These are phyloP conservation scores for Ptychadena robeensis DNA, from an alignment of 2,797 vertebrate genomes.

Conservation along the genomic window DNA sequence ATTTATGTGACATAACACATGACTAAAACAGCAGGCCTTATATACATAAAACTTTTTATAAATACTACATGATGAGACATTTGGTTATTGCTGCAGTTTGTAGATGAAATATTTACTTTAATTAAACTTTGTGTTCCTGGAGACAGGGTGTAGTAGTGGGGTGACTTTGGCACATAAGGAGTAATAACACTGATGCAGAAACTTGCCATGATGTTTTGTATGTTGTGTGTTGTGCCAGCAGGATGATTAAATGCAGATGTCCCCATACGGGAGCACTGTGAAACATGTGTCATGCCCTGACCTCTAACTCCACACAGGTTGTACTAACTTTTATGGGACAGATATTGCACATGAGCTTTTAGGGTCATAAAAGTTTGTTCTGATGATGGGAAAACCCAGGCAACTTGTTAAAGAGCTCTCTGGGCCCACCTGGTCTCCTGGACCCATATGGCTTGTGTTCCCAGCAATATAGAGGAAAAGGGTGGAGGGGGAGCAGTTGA, in stretches of 20 bases:
- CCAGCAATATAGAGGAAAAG: not conserved
- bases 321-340: constrained; percentile 52
- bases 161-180: not conserved
- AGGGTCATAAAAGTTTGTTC: constrained; percentile 49
- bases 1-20: not conserved
- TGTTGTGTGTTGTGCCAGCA: constrained; percentile 41
- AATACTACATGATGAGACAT: too few species aligned
- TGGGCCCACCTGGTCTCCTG: constrained; percentile 28
- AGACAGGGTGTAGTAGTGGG: not conserved
- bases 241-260: constrained; percentile 50
- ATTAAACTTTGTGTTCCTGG: too few species aligned
- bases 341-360: constrained; percentile 49
- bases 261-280: constrained; percentile 34
- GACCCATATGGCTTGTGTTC: not conserved
- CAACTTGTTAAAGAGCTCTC: constrained; percentile 18
- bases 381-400: constrained; percentile 46
- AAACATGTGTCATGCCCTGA: constrained; percentile 51
- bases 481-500: not conserved
- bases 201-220: constrained; percentile 8
- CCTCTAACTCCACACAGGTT: constrained; percentile 57
- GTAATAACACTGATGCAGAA: not conserved
- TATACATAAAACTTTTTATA: too few species aligned
- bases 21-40: not conserved
- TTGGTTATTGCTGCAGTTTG: too few species aligned
- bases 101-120: too few species aligned